phyloP scores from a whole-genome alignment of 1,140 invertebrate species.

The Geopemphigus sp. region DNA sequence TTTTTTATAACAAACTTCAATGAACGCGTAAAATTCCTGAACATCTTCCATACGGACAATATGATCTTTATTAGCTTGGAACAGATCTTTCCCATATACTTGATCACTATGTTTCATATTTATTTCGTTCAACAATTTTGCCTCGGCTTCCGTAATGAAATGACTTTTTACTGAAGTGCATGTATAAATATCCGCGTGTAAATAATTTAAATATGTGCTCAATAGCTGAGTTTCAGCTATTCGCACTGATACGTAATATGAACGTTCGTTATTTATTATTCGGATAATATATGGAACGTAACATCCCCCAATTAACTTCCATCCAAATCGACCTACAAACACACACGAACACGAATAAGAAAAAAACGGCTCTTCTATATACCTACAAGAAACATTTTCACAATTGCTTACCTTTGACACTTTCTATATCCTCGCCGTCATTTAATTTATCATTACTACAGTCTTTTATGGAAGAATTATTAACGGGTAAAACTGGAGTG shows the following conservation, averaged over 20 bases:
- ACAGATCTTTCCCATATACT: constrained; percentile 85
- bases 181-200: constrained; percentile 78
- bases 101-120: constrained; percentile 88
- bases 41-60: constrained; percentile 84
- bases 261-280: constrained; percentile 60
- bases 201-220: constrained; percentile 78
- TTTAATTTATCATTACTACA: not conserved
- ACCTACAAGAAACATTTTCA: not conserved
- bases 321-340: constrained; percentile 76
- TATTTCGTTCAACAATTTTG: constrained; percentile 87
- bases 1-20: constrained; percentile 83
- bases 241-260: constrained; percentile 85
- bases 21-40: constrained; percentile 84
- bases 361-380: not conserved
- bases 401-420: constrained; percentile 8
- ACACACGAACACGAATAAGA: constrained; percentile 53
- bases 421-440: constrained; percentile 9
- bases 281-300: constrained; percentile 81
- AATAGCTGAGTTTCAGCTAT: constrained; percentile 85
- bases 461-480: not conserved
- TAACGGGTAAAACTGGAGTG: not conserved
- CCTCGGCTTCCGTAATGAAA: constrained; percentile 88
- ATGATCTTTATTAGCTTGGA: constrained; percentile 78
- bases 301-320: constrained; percentile 79
- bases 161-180: constrained; percentile 90